Evolutionary conservation across 2,797 vertebrate genomes (phyloP), one percentile per base, ranked within the genome.

Genomic region (Toxotes lorentzi): DNA sequence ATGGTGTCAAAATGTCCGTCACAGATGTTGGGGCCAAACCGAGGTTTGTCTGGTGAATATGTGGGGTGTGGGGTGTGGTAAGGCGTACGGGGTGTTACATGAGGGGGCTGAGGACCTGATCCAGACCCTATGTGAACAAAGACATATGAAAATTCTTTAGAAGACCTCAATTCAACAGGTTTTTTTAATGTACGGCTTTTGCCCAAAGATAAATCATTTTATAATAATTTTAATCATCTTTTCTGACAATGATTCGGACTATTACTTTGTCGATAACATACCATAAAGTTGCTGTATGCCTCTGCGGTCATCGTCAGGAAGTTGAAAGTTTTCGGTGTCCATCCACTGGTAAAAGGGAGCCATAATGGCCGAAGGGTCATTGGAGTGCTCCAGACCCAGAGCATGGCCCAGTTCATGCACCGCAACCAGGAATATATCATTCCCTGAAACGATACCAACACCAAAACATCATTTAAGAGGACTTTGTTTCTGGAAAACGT

Each of bases 261-360:
- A 11, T 14, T 0, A 13, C 19, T 70, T 13, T 3, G 43, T 73
- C 3, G 5, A 24, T 19, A 38, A 85, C 87, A 4, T 79, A 96
- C 97, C 97, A 43, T 98, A 98, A 50, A 98, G 95, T 62, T 97
- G 96, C 82, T 98, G 97, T 76, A 98, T 94, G 73, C 97, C 97
- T 34, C 93, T 93, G n/a, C 92, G 95, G 86, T 98, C 97, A 0
- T 97, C 97, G 0, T 97, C 96, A 0, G 97, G 97, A 70, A 98
- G 92, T 60, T 92, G 81, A 21, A 98, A 98, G 93, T 94, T 95
- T 3, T 97, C 96, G 0, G 97, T 98, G 87, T 98, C 97, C 97
- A 98, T 98, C 97, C 97, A 98, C 87, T 98, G 97, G 92, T 98
- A 98, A 89, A 98, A 98, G 1, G 97, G 97, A 0, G 97, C 97